These are phyloP conservation scores for Acropternis orthonyx DNA, from an alignment of 2,797 vertebrate species.

Conservation along the genomic window DNA sequence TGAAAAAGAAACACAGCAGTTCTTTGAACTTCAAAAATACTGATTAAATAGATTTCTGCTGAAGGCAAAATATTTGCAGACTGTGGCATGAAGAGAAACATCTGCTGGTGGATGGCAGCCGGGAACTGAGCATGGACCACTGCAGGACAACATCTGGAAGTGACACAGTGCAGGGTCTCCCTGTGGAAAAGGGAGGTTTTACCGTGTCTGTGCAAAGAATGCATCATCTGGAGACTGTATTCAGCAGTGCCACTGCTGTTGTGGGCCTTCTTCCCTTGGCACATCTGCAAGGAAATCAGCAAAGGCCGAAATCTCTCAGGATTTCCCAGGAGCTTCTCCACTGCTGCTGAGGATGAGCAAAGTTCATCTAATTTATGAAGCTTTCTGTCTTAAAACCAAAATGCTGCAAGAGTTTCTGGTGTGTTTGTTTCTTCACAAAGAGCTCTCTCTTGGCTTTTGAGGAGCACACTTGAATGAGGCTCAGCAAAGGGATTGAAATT, in stretches of 20 bases:
- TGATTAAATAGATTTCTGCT: not conserved
- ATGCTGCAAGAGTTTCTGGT: not conserved
- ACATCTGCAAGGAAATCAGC: not conserved
- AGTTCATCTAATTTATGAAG: not conserved
- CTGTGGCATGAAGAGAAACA: conserved; percentile 1
- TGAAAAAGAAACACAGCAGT: not conserved
- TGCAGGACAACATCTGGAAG: not conserved
- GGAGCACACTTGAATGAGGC: not conserved
- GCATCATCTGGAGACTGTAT: not conserved
- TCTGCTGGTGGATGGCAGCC: not conserved
- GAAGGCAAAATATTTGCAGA: not conserved
- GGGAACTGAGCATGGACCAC: not conserved
- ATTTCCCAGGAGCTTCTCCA: not conserved
- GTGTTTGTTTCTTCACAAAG: not conserved
- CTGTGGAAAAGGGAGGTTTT: not conserved
- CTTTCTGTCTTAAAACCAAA: not conserved
- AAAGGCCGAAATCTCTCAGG: not conserved
- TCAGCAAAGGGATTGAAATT: not conserved
- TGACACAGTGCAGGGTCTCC: not conserved
- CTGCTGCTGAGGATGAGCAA: not conserved
- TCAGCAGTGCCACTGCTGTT: not conserved
- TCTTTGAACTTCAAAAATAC: conserved; percentile 37
- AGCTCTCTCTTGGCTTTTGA: not conserved
- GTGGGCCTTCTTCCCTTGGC: not conserved
- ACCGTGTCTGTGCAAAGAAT: not conserved